Evolutionary conservation across 2,888 invertebrate genomes (phyloP).

Genomic region (Blera fallax): DNA sequence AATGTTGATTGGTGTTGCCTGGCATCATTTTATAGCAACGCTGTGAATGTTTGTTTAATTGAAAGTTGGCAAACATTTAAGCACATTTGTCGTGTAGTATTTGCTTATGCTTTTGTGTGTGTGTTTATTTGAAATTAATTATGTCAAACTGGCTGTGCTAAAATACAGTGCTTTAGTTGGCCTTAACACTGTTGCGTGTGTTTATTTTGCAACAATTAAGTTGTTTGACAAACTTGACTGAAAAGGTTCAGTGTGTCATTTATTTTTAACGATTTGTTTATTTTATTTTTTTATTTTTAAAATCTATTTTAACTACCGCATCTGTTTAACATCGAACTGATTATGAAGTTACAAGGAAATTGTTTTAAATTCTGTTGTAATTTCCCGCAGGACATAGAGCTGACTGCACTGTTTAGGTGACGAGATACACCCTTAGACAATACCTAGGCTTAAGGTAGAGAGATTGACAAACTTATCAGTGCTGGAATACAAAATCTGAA

Average conservation of each 20-base stretch:
- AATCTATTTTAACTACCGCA: no score
- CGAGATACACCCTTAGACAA: no score
- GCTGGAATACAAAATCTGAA: no score
- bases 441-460: no score
- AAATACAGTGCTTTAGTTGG: neutral
- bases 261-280: neutral
- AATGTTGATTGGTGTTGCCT: neutral
- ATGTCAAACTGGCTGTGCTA: neutral
- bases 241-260: neutral
- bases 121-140: neutral
- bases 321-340: no score
- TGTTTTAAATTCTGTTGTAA: no score
- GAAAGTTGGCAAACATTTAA: neutral
- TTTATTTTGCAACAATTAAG: neutral
- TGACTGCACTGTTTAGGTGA: no score
- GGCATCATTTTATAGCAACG: slow-evolving; percentile 1
- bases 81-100: neutral
- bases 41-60: neutral
- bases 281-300: no score
- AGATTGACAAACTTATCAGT: no score
- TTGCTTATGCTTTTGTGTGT: neutral
- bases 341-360: no score
- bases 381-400: no score
- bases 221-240: no score
- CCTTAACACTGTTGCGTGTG: neutral